Evolutionary conservation across 1,140 invertebrate species (phyloP).

Genomic region (Nebria ingens): DNA sequence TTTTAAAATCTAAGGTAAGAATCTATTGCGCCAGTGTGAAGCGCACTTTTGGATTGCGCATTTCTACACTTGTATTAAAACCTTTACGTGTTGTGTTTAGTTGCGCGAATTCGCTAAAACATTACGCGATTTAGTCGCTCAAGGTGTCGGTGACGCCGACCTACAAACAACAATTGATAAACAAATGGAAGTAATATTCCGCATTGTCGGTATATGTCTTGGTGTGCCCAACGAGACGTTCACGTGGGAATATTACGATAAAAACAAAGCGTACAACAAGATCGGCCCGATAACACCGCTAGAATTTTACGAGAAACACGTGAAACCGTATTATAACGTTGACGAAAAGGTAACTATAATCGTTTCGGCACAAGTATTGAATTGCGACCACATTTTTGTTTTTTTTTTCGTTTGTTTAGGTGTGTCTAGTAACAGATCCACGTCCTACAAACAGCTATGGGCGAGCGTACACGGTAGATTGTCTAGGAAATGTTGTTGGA

Average conservation of each 20-base stretch:
- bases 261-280: constrained; percentile 64
- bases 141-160: constrained; percentile 44
- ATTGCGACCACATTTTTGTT: neutral
- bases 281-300: constrained; percentile 66
- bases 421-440: constrained; percentile 79
- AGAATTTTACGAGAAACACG: constrained; percentile 71
- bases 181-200: constrained; percentile 67
- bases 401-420: constrained; percentile 36
- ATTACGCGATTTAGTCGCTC: constrained; percentile 49
- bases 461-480: constrained; percentile 76
- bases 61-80: too few species aligned
- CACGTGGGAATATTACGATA: constrained; percentile 82
- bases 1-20: constrained; percentile 76
- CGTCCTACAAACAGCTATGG: constrained; percentile 64
- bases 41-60: too few species aligned
- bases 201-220: constrained; percentile 69
- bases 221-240: constrained; percentile 72
- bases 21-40: too few species aligned
- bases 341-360: constrained; percentile 59
- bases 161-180: constrained; percentile 47
- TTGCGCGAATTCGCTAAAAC: constrained; percentile 71
- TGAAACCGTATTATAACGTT: constrained; percentile 70
- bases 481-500: constrained; percentile 73
- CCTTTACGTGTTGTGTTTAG: constrained; percentile 44
- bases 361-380: too few species aligned